Conservation (phyloP, 2,888 invertebrate species). For the Portevinia maculata region DNA sequence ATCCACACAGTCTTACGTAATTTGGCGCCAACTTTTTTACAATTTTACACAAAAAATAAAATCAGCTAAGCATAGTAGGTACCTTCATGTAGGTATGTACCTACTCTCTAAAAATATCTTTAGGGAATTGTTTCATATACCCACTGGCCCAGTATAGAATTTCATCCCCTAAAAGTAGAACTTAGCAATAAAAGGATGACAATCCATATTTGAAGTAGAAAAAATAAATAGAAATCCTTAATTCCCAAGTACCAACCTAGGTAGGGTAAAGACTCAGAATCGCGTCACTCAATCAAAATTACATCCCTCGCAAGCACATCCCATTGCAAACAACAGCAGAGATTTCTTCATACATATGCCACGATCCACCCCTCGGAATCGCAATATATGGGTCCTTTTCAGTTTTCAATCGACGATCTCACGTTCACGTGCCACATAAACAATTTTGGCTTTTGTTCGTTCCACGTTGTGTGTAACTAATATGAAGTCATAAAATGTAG, state of each 20-base stretch:
- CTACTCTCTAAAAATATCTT: too few species aligned
- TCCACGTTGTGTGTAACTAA: constrained; percentile 68
- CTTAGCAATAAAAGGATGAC: constrained; percentile 20
- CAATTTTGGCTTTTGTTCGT: constrained; percentile 57
- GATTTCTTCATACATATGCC: constrained; percentile 52
- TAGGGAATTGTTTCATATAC: constrained; percentile 50
- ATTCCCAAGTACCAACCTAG: constrained; percentile 45
- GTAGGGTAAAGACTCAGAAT: constrained; percentile 14
- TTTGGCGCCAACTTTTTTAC: not conserved
- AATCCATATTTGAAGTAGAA: constrained; percentile 11
- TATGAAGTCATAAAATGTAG: constrained; percentile 73
- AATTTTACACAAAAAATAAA: constrained; percentile 9
- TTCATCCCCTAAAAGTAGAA: constrained; percentile 52
- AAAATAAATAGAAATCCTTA: constrained; percentile 37
- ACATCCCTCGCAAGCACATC: constrained; percentile 14
- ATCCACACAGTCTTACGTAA: not conserved
- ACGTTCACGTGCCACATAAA: constrained; percentile 72
- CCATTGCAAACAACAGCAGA: constrained; percentile 20
- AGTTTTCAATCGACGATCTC: constrained; percentile 53
- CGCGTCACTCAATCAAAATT: constrained; percentile 46
- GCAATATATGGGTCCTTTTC: constrained; percentile 14
- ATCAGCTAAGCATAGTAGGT: constrained; percentile 16
- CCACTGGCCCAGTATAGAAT: constrained; percentile 40
- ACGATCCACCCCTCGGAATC: constrained; percentile 62
- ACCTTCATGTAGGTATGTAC: too few species aligned